Percentiles rank a stretch among this genome's conserved stretches.
Conservation (phyloP, 2,888 invertebrate genomes). For the Megalurothrips usitatus region DNA sequence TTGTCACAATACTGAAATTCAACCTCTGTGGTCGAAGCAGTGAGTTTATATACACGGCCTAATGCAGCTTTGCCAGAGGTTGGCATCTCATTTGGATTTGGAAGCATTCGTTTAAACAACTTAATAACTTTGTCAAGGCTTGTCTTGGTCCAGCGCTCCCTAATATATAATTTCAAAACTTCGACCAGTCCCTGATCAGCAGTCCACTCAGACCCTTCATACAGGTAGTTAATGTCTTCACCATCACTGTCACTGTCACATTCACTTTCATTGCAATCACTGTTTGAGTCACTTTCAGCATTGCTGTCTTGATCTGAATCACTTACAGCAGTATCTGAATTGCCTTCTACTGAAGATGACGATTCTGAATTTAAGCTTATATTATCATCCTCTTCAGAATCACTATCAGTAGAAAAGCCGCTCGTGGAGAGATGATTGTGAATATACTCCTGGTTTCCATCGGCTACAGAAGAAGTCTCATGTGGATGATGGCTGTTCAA, state of each 20-base stretch:
- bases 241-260: too few species aligned
- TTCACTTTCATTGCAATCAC: too few species aligned
- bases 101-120: neutral
- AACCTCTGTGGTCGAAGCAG: neutral
- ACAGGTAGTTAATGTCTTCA: neutral
- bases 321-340: neutral
- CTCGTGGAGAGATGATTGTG: neutral
- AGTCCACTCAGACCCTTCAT: neutral
- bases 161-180: neutral
- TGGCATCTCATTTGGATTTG: neutral
- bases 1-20: neutral
- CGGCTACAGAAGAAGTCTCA: neutral
- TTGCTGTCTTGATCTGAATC: neutral
- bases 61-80: neutral
- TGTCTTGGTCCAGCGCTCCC: neutral
- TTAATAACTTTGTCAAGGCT: neutral
- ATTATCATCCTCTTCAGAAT: neutral
- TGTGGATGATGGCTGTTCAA: too few species aligned
- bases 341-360: too few species aligned
- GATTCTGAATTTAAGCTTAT: neutral
- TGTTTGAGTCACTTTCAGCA: neutral
- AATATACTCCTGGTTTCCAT: neutral
- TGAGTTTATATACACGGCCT: neutral
- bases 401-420: neutral
- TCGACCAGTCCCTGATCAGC: neutral